Percentiles rank a stretch among this genome's conserved stretches.
These are phyloP conservation scores for Chelonoidis abingdonii DNA, from an alignment of 2,113 vertebrate species.

Conservation along the genomic window DNA sequence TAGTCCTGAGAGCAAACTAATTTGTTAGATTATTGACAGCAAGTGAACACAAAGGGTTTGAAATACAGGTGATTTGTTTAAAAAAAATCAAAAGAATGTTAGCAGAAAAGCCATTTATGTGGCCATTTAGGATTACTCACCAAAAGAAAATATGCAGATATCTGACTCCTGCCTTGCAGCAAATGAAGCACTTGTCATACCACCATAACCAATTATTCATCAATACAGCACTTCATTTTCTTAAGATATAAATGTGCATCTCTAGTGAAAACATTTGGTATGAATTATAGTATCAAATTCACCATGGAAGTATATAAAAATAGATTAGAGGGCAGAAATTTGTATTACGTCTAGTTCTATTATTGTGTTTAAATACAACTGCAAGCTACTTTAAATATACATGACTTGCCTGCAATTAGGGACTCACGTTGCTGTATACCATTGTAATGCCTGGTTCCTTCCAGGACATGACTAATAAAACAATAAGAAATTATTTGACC, in stretches of 20 bases:
- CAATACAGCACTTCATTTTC: not conserved
- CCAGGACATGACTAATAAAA: not conserved
- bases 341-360: not conserved
- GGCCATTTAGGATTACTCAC: not conserved
- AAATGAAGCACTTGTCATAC: not conserved
- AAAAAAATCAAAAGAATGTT: not conserved
- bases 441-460: not conserved
- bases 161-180: not conserved
- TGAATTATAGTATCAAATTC: not conserved
- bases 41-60: not conserved
- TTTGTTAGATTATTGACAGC: not conserved
- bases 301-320: not conserved
- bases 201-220: not conserved
- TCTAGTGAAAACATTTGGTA: not conserved
- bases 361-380: accelerated
- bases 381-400: not conserved
- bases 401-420: not conserved
- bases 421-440: not conserved
- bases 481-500: not conserved
- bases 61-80: not conserved
- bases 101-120: not conserved
- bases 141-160: not conserved
- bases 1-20: not conserved
- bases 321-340: not conserved
- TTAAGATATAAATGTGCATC: not conserved